A percentile compares a stretch with the other conserved stretches of the same genome.
phyloP scores from a whole-genome alignment of 2,113 vertebrate genomes.

The Nannobrachium achirus region DNA sequence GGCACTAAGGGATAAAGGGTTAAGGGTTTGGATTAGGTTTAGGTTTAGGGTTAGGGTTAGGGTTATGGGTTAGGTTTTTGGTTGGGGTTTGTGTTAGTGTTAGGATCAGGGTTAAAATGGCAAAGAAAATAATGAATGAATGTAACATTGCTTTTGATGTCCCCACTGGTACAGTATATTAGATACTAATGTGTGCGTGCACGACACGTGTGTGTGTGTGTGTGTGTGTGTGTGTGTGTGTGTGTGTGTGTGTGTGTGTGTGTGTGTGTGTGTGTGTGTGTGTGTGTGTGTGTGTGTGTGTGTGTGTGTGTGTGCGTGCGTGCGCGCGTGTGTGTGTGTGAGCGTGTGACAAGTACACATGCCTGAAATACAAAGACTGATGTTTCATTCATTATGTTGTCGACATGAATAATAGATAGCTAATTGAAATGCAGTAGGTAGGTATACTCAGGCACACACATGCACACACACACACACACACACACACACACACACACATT shows the following conservation, averaged over 20 bases:
- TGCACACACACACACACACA: conserved; percentile 5
- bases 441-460: conserved; percentile 53
- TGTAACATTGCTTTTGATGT: too few relatives aligned
- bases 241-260: conserved; percentile 1
- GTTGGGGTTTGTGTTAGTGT: too few relatives aligned
- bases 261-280: conserved; percentile 8
- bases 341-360: not conserved
- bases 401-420: conserved; percentile 74
- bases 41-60: too few relatives aligned
- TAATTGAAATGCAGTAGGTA: conserved; percentile 72
- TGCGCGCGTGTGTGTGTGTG: conserved; percentile 12
- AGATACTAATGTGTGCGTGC: too few relatives aligned
- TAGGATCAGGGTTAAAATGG: too few relatives aligned
- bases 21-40: too few relatives aligned
- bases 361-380: conserved; percentile 71
- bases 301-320: conserved; percentile 19
- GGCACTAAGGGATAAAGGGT: too few relatives aligned
- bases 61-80: too few relatives aligned
- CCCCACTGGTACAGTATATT: too few relatives aligned
- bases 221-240: conserved; percentile 1
- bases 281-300: not conserved
- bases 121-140: too few relatives aligned
- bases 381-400: conserved; percentile 75
- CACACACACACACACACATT: not conserved
- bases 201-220: too few relatives aligned